Evolutionary conservation across 1,140 invertebrate species (phyloP).

Genomic region (Neodiprion virginianus): DNA sequence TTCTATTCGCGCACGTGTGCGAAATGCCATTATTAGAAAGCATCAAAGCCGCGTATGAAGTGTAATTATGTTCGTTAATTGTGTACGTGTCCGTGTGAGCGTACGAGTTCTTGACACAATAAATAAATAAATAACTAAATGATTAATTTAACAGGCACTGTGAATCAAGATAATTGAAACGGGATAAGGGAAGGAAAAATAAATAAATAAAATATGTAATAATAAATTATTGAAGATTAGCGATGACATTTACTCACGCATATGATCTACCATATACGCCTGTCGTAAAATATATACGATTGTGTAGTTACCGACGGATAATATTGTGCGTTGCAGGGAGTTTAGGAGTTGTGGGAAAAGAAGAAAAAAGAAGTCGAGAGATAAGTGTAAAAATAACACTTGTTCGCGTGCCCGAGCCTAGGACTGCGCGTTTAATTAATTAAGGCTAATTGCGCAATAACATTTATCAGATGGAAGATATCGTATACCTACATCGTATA

Average conservation of each 20-base stretch:
- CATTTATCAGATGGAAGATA: neutral
- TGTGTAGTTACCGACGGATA: no score
- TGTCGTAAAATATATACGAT: no score
- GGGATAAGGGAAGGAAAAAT: neutral
- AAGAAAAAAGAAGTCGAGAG: neutral
- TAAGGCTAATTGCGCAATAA: neutral
- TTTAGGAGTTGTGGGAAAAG: neutral
- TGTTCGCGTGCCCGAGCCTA: neutral
- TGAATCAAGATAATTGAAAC: neutral
- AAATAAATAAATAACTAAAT: neutral
- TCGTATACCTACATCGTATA: neutral
- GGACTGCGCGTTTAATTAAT: neutral
- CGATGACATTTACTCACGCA: neutral
- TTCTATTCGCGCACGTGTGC: neutral
- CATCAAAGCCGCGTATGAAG: neutral
- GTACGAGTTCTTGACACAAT: neutral
- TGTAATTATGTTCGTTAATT: no score
- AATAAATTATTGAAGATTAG: neutral
- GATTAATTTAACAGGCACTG: neutral
- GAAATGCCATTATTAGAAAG: constrained; percentile 1
- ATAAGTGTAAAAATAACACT: neutral
- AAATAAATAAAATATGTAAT: neutral
- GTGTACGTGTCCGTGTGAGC: neutral
- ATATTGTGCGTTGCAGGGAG: no score
- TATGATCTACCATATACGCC: no score